These are phyloP conservation scores for Periparus ater DNA, from an alignment of 2,797 vertebrate species.

Conservation along the genomic window DNA sequence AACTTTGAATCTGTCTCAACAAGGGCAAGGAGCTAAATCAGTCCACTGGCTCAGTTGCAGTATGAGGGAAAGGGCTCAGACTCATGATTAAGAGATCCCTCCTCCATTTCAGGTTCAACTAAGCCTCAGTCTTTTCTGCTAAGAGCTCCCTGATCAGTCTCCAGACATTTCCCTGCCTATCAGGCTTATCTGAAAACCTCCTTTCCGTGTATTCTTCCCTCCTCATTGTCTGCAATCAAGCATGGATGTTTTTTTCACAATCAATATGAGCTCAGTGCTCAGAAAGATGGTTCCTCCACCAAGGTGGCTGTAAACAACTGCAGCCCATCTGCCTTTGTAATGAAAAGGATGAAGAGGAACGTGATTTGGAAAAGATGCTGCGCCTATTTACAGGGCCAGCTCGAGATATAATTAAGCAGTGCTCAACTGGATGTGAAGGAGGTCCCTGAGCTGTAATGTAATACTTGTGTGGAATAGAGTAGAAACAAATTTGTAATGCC, in stretches of 20 bases:
- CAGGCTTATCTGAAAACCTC: neutral
- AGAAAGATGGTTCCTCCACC: neutral
- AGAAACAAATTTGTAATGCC: neutral
- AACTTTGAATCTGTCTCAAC: neutral
- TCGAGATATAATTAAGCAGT: neutral
- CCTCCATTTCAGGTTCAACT: neutral
- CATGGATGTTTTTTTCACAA: neutral
- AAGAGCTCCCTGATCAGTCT: neutral
- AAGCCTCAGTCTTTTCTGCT: neutral
- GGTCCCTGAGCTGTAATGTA: conserved; percentile 3
- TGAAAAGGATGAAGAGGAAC: neutral
- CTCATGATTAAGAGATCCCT: neutral
- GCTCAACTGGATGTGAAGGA: conserved; percentile 1
- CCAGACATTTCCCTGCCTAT: neutral
- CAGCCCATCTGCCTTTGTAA: neutral
- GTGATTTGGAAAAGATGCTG: neutral
- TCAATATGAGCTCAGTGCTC: neutral
- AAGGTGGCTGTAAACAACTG: neutral
- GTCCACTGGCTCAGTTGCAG: neutral
- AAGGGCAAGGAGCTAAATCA: neutral
- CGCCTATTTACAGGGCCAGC: conserved; percentile 10
- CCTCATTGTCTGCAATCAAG: neutral
- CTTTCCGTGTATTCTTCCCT: neutral
- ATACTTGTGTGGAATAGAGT: neutral
- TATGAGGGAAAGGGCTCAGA: neutral